Percentiles rank a stretch among this genome's conserved stretches.
These are phyloP conservation scores for Serinus canaria DNA, from an alignment of 2,113 vertebrate species.

Conservation along the genomic window DNA sequence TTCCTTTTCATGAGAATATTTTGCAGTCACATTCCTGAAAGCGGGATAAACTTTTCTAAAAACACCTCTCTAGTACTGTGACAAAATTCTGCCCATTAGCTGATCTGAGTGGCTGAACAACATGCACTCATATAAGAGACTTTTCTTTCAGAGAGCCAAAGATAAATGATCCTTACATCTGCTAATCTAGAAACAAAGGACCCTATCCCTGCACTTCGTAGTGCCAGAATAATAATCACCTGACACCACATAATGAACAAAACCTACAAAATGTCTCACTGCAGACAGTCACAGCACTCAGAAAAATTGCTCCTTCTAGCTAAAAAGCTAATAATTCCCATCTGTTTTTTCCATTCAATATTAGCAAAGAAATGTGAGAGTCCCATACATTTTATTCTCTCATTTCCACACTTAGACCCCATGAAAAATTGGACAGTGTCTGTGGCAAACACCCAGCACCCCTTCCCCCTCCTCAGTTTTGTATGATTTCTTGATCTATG, in stretches of 20 bases:
- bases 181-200: background rate
- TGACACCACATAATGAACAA: conserved; percentile 4
- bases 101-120: background rate
- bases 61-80: background rate
- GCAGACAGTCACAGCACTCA: background rate
- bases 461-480: background rate
- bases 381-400: conserved; percentile 2
- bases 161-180: background rate
- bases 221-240: background rate
- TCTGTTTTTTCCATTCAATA: conserved; percentile 42
- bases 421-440: conserved; percentile 21
- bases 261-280: background rate
- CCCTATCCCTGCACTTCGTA: background rate
- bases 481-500: background rate
- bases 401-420: background rate
- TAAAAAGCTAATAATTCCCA: background rate
- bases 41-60: background rate
- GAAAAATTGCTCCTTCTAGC: conserved; percentile 28
- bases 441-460: background rate
- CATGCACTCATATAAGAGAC: background rate
- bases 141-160: background rate
- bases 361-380: conserved; percentile 27
- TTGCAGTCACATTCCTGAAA: background rate
- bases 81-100: background rate
- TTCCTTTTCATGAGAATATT: background rate